phyloP scores from a whole-genome alignment of 2,113 vertebrate genomes.

The Scartelaos histophorus region DNA sequence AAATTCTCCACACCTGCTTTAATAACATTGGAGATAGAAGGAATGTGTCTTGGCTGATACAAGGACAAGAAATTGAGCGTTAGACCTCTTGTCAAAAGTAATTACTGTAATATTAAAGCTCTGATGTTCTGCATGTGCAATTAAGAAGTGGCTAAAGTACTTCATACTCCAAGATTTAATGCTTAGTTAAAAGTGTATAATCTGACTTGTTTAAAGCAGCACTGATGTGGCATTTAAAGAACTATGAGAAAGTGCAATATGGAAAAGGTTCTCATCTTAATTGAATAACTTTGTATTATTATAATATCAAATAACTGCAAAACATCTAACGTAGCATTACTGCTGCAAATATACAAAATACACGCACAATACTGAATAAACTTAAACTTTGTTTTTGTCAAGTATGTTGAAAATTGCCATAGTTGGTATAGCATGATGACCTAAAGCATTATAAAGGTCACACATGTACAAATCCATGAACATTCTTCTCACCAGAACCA shows the following conservation, averaged over 20 bases:
- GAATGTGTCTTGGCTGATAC: constrained; percentile 43
- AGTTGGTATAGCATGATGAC: not conserved
- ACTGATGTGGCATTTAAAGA: not conserved
- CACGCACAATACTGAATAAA: too few species aligned
- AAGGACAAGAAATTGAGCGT: constrained; percentile 60
- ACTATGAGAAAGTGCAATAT: not conserved
- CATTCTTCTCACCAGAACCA: not conserved
- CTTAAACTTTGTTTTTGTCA: too few species aligned
- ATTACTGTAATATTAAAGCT: constrained; percentile 48
- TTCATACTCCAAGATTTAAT: not conserved
- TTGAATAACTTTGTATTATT: not conserved
- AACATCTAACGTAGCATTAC: not conserved
- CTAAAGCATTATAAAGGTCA: not conserved
- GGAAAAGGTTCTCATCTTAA: not conserved
- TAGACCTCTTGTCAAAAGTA: constrained; percentile 64
- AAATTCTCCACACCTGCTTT: constrained; percentile 66
- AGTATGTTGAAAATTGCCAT: not conserved
- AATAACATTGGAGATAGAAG: constrained; percentile 60
- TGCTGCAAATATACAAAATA: too few species aligned
- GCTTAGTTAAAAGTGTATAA: not conserved
- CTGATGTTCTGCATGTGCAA: constrained; percentile 38
- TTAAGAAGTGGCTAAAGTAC: constrained; percentile 39
- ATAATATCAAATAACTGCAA: not conserved
- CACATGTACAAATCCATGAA: not conserved
- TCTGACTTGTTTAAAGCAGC: not conserved